These are phyloP conservation scores for Phlogophora meticulosa DNA, from an alignment of 2,888 invertebrate species.

Conservation along the genomic window DNA sequence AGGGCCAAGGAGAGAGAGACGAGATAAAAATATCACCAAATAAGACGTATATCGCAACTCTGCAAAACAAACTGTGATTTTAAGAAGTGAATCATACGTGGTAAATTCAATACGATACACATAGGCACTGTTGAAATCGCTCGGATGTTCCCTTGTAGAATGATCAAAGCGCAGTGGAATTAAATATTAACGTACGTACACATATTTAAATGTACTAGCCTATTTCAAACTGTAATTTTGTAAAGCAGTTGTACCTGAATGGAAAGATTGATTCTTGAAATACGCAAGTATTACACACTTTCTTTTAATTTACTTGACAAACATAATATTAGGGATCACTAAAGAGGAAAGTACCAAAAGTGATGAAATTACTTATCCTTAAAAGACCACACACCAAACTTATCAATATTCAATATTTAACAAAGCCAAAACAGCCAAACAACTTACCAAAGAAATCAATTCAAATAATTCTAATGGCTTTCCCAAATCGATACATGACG, in stretches of 20 bases:
- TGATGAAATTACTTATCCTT: not conserved
- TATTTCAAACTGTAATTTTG: not conserved
- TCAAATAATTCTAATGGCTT: slow-evolving; percentile 66
- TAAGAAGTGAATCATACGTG: slow-evolving; percentile 12
- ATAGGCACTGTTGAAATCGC: not conserved
- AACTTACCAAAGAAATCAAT: slow-evolving; percentile 55
- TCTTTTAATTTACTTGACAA: not conserved
- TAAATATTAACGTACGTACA: not conserved
- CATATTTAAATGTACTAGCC: not conserved
- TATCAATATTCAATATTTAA: slow-evolving; percentile 11
- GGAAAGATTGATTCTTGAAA: not conserved
- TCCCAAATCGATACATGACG: slow-evolving; percentile 67
- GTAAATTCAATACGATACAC: not conserved
- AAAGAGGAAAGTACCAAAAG: slow-evolving; percentile 10
- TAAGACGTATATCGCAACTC: slow-evolving; percentile 22
- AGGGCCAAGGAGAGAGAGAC: slow-evolving; percentile 55
- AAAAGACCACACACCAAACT: slow-evolving; percentile 2
- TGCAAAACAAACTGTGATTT: slow-evolving; percentile 45
- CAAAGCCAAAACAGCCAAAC: slow-evolving; percentile 18
- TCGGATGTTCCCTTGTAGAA: not conserved
- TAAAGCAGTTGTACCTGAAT: slow-evolving; percentile 1
- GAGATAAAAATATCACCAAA: slow-evolving; percentile 54
- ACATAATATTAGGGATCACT: too few species aligned
- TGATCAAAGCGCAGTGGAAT: not conserved
- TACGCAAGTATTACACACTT: not conserved